Evolutionary conservation across 2,888 invertebrate genomes (phyloP), one percentile per base, ranked within the genome.

Genomic region (Cheilosia urbana): DNA sequence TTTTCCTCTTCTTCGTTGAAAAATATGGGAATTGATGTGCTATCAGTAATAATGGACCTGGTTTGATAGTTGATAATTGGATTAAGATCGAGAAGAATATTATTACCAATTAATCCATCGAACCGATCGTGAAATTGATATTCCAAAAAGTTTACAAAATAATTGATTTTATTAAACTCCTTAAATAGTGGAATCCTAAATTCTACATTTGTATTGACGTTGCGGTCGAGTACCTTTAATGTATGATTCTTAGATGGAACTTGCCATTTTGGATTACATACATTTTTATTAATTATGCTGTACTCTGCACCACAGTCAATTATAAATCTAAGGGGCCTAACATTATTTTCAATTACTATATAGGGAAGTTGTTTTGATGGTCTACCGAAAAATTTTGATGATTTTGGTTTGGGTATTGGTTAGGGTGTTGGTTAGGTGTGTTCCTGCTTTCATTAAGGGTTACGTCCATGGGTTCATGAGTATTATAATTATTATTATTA

Each of bases 91-190:
- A 68, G 49, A 13, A 62, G 17, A 15, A 77, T 47, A 19, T 77
- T 68, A 37, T 68, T 77, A 17, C 68, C 77, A 37, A 77, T 68
- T 30, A 77, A 27, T 17, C 77, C 68, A 15, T 65, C 75, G 21
- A 75, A 75, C 15, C 40, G 17, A 13, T 75, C 19, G 42, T 53
- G 63, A 63, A 63, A 53, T 6, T 62, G 15, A 17, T 58, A 40
- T 72, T 45, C 45, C 21, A 58, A 58, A 71, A 71, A 24, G 30
- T 60, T 27, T 15, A 71, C 71, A 15, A 17, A 47, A n/a, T 49
- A 58, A 15, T 58, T 15, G 55, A 30, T 30, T 30, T 30, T 30
- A 30, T 30, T 30, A 30, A 30, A 30, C 7, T 60, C 60, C 1
- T 42, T 53, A 42, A 69, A 69, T 9, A 77, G 62, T 0, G 77